Evolutionary conservation across 2,888 invertebrate genomes (phyloP).

Genomic region (Microchrysa polita): DNA sequence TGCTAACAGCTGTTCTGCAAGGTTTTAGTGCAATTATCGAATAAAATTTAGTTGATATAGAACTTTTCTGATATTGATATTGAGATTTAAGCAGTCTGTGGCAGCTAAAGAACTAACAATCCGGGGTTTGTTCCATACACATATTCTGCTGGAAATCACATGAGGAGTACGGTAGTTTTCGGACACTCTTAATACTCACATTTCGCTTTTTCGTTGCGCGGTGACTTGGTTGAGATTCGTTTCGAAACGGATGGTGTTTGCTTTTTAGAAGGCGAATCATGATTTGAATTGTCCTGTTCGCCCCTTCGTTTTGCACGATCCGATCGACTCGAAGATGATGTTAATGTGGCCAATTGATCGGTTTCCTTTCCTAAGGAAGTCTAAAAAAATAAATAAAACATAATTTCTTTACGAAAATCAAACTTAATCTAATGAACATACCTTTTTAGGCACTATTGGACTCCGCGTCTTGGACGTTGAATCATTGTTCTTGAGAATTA

Average conservation of each 20-base stretch:
- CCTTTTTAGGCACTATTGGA: conserved; percentile 56
- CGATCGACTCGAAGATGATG: conserved; percentile 52
- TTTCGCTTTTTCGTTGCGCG: conserved; percentile 20
- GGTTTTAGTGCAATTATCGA: too few species aligned
- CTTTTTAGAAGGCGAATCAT: conserved; percentile 52
- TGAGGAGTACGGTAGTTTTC: too few species aligned
- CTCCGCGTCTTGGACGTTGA: conserved; percentile 55
- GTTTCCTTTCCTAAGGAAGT: conserved; percentile 25
- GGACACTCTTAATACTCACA: too few species aligned
- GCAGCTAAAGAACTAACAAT: too few species aligned
- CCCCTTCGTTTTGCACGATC: conserved; percentile 57
- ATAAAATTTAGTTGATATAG: too few species aligned
- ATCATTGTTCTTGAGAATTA: conserved; percentile 52
- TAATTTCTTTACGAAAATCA: neutral
- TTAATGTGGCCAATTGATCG: neutral
- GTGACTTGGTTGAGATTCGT: conserved; percentile 18
- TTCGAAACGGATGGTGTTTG: conserved; percentile 46
- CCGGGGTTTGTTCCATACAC: too few species aligned
- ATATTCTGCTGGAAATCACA: too few species aligned
- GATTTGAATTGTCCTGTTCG: conserved; percentile 44
- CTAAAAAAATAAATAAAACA: conserved; percentile 12
- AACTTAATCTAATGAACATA: conserved; percentile 42
- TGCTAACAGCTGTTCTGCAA: too few species aligned
- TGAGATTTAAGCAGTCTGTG: too few species aligned
- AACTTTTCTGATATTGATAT: too few species aligned